phyloP scores from a whole-genome alignment of 2,888 invertebrate genomes.

The Cephalotes varians region DNA sequence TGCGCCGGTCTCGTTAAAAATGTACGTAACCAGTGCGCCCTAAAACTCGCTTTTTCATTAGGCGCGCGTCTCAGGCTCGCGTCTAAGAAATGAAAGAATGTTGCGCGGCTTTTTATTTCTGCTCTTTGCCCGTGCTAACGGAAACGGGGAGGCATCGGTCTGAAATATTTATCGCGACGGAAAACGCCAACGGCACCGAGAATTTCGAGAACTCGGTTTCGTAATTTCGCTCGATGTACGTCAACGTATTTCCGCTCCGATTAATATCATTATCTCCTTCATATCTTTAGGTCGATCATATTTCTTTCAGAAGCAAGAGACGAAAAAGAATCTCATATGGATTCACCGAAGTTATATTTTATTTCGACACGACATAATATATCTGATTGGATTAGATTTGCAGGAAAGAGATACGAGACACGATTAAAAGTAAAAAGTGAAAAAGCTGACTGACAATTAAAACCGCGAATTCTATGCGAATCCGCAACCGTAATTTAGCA shows the following conservation, averaged over 20 bases:
- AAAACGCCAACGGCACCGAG: conserved; percentile 1
- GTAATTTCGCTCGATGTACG: conserved; percentile 15
- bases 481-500: not conserved
- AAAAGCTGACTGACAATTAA: not conserved
- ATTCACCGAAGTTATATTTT: not conserved
- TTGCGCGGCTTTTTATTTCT: conserved; percentile 33
- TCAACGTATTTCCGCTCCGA: conserved; percentile 10
- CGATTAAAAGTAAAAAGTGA: not conserved
- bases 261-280: conserved; percentile 23
- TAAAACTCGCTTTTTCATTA: conserved; percentile 41
- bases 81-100: conserved; percentile 47
- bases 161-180: conserved; percentile 35
- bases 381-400: not conserved
- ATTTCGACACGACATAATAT: not conserved
- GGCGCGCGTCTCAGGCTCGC: not conserved
- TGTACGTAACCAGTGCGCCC: conserved; percentile 46
- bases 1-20: conserved; percentile 42
- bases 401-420: not conserved
- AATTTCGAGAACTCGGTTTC: conserved; percentile 22
- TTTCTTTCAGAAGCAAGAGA: not conserved
- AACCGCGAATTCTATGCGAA: not conserved
- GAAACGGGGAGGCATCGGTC: conserved; percentile 11
- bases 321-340: not conserved
- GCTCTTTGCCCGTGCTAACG: conserved; percentile 21
- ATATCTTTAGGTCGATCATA: conserved; percentile 1